A percentile compares a stretch with the other conserved stretches of the same genome.
phyloP scores from a whole-genome alignment of 2,113 vertebrate genomes.

The Dolichotis patagonum region DNA sequence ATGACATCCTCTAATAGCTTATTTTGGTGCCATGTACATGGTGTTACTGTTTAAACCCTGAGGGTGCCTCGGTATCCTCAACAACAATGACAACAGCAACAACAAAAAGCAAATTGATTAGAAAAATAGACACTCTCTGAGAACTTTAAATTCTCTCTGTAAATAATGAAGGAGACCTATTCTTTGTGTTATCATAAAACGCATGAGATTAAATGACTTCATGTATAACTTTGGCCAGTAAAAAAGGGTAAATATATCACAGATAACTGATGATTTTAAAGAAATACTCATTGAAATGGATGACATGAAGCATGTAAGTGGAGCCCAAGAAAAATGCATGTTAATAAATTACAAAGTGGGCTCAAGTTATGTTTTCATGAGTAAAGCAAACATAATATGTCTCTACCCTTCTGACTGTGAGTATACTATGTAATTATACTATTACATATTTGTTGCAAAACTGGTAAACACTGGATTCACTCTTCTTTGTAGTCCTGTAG shows the following conservation, averaged over 20 bases:
- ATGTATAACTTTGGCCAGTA: neutral
- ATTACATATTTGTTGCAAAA: neutral
- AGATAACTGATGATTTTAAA: constrained; percentile 51
- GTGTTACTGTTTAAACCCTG: neutral
- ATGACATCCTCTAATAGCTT: neutral
- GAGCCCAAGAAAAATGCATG: neutral
- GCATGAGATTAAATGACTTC: constrained; percentile 38
- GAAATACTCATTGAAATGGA: constrained; percentile 28
- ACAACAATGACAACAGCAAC: neutral
- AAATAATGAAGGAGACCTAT: neutral
- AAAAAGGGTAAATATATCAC: neutral
- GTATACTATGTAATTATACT: neutral
- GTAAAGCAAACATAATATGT: neutral
- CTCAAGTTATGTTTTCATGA: neutral
- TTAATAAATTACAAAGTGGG: neutral
- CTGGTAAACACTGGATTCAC: neutral
- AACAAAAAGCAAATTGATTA: neutral
- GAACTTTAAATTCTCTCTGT: neutral
- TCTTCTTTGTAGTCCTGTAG: neutral
- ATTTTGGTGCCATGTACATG: neutral
- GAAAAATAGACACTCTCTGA: neutral
- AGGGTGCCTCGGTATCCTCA: neutral
- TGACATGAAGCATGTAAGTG: neutral
- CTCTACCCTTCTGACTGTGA: neutral
- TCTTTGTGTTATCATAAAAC: constrained; percentile 14